phyloP scores from a whole-genome alignment of 2,888 invertebrate species.

The Bellardia pandia region DNA sequence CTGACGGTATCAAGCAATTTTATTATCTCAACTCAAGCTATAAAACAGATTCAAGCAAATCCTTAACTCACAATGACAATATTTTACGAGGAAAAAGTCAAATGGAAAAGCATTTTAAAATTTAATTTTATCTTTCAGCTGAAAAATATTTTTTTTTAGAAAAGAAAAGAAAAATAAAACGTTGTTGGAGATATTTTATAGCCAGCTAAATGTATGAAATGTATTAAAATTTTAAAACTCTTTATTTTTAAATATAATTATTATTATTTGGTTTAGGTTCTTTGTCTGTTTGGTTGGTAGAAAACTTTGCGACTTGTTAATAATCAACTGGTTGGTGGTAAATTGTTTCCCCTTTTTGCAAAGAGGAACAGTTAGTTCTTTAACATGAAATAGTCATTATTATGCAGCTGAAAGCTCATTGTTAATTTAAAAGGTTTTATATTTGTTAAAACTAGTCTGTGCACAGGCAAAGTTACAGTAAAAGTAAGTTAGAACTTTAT shows the following conservation, averaged over 20 bases:
- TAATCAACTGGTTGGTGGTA: constrained; percentile 68
- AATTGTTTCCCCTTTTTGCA: constrained; percentile 30
- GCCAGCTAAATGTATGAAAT: constrained; percentile 22
- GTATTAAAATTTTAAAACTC: constrained; percentile 43
- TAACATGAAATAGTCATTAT: constrained; percentile 46
- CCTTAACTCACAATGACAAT: constrained; percentile 33
- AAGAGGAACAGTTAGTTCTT: not conserved
- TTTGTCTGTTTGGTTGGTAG: not conserved
- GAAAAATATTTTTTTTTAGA: not conserved
- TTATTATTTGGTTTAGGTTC: constrained; percentile 27
- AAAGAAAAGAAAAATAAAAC: not conserved
- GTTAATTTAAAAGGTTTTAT: constrained; percentile 72
- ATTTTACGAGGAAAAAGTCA: constrained; percentile 47
- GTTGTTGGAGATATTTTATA: constrained; percentile 2
- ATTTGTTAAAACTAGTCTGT: constrained; percentile 39
- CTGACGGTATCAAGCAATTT: constrained; percentile 50
- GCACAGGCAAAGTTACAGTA: constrained; percentile 2
- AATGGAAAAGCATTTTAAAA: constrained; percentile 40
- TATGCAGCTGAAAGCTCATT: constrained; percentile 64
- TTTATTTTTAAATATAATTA: constrained; percentile 31
- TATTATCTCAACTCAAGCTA: constrained; percentile 53
- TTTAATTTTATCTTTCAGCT: constrained; percentile 5
- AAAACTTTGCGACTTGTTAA: constrained; percentile 63
- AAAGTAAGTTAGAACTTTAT: not conserved
- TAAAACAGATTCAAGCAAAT: constrained; percentile 18